phyloP scores from a whole-genome alignment of 2,797 vertebrate genomes.

The Amphiprion clarkii region DNA sequence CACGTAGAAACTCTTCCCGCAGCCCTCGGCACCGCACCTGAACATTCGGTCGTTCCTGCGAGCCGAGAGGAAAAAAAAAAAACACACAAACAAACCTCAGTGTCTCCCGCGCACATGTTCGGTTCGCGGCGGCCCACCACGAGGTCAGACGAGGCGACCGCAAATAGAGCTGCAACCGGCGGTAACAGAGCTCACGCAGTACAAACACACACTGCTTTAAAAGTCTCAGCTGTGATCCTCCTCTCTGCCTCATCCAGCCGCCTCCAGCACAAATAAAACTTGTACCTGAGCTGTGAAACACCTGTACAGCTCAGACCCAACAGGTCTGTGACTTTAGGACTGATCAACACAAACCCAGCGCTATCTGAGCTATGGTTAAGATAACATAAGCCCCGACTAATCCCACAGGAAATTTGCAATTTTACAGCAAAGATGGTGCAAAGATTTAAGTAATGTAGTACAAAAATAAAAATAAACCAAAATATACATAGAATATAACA shows the following conservation, averaged over 20 bases:
- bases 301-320: not conserved
- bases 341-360: not conserved
- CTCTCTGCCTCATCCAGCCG: constrained; percentile 1
- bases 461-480: too few species aligned
- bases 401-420: too few species aligned
- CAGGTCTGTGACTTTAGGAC: not conserved
- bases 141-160: constrained; percentile 6
- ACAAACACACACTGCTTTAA: constrained; percentile 3
- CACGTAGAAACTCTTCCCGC: constrained; percentile 99
- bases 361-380: not conserved
- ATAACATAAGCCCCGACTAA: too few species aligned
- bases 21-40: constrained; percentile 94
- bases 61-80: constrained; percentile 21
- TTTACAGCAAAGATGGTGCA: too few species aligned
- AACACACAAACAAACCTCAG: constrained; percentile 13
- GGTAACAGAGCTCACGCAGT: constrained; percentile 16
- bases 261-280: constrained; percentile 16
- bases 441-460: too few species aligned
- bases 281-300: constrained; percentile 18
- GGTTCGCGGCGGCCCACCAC: constrained; percentile 5
- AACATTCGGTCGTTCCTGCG: constrained; percentile 96
- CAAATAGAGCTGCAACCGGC: constrained; percentile 33
- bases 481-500: too few species aligned
- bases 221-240: not conserved
- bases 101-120: constrained; percentile 1